Conservation (phyloP, 1,140 invertebrate species). For the Drosophila lowei region DNA sequence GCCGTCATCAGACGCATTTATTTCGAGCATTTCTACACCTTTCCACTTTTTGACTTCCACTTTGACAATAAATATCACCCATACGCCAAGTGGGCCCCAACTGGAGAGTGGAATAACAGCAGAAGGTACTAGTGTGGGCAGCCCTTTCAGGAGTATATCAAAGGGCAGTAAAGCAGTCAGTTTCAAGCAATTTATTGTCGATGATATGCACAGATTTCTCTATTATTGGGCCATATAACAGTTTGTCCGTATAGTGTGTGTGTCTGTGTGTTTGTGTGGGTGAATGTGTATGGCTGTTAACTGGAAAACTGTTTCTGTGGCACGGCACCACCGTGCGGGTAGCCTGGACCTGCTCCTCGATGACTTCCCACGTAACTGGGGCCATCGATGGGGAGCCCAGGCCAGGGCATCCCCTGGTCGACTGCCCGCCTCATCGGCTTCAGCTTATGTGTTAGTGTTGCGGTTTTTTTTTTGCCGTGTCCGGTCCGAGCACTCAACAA, state of each 20-base stretch:
- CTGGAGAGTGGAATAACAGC: neutral
- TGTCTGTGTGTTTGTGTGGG: too few relatives aligned
- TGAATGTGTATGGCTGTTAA: constrained; percentile 2
- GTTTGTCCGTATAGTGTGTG: neutral
- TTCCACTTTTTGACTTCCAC: too few relatives aligned
- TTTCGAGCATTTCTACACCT: too few relatives aligned
- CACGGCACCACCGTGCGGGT: neutral
- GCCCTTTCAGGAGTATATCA: constrained; percentile 19
- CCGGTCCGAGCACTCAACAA: constrained; percentile 1
- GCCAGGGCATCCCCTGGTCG: neutral
- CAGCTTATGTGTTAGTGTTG: constrained; percentile 29
- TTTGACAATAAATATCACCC: too few relatives aligned
- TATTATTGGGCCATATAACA: constrained; percentile 16
- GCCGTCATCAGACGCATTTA: too few relatives aligned
- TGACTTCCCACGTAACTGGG: too few relatives aligned
- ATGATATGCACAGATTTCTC: constrained; percentile 50
- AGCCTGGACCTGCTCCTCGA: too few relatives aligned
- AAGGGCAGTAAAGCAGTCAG: constrained; percentile 37
- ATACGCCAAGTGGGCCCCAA: neutral
- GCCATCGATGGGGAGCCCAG: too few relatives aligned
- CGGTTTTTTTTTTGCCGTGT: neutral
- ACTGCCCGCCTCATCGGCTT: neutral
- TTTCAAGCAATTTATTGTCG: constrained; percentile 46
- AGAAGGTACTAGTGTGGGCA: neutral
- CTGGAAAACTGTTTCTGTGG: constrained; percentile 8